Evolutionary conservation across 2,888 invertebrate genomes (phyloP), one percentile per base, ranked within the genome.

Genomic region (Eristalinus sepulchralis): DNA sequence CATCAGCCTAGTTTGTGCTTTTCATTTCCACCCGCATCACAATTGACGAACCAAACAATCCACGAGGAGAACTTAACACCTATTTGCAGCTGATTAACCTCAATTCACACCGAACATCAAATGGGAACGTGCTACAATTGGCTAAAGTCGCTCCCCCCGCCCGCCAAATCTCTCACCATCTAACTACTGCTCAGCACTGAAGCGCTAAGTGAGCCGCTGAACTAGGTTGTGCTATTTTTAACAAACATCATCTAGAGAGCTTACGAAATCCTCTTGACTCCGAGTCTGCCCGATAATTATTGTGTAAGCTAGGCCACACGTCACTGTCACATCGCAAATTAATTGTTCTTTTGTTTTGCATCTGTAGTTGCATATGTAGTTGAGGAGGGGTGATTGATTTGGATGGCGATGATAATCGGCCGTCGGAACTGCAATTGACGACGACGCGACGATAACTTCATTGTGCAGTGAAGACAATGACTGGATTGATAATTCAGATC

Each of bases 341-440:
- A 17, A 17, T 47, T 47, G 10, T 24, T 36, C 20, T 57, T 59
- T 71, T 59, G 59, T 39, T 59, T 24, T 47, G 8, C 62, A 47
- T 47, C 10, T 47, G 71, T 10, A n/a, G n/a, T n/a, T n/a, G n/a
- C n/a, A n/a, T n/a, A n/a, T n/a, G n/a, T n/a, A n/a, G n/a, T 47
- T 33, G 0, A 36, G 33, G 27, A 27, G 27, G 5, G 39, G 33
- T 70, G 78, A 78, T 78, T 78, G 78, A 78, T 78, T 70, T 20
- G 39, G n/a, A 13, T 20, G 39, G n/a, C 20, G 62, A 63, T 78
- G 36, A 13, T 64, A 63, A 78, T 78, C 78, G 64, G 78, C 57
- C 20, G 70, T 27, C 27, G 53, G 63, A 34, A 47, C 6, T 63
- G 31, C 36, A 64, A 70, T 70, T 64, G 31, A 57, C 47, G 57